These are phyloP conservation scores for Camelus bactrianus DNA, from an alignment of 2,113 vertebrate species.

Conservation along the genomic window DNA sequence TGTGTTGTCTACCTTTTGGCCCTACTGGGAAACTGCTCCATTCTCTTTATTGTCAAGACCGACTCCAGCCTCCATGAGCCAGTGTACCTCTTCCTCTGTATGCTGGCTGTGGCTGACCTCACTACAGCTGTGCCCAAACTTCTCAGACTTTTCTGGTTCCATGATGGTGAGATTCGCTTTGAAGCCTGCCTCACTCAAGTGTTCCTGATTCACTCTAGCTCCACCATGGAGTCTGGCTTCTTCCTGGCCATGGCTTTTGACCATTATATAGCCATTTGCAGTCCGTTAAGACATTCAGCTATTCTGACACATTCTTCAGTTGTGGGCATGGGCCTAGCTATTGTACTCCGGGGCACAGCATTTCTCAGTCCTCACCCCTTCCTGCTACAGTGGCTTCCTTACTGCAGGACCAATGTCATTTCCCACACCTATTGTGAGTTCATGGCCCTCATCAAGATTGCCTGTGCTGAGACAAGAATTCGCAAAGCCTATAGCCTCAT, in stretches of 20 bases:
- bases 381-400: slow-evolving; percentile 68
- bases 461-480: too few species aligned
- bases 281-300: slow-evolving; percentile 72
- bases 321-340: background rate
- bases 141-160: slow-evolving; percentile 73
- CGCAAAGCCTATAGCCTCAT: too few species aligned
- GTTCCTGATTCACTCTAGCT: slow-evolving; percentile 78
- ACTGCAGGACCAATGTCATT: slow-evolving; percentile 66
- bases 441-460: too few species aligned
- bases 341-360: slow-evolving; percentile 47
- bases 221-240: slow-evolving; percentile 77
- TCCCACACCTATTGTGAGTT: too few species aligned
- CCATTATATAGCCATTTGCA: slow-evolving; percentile 64
- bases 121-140: slow-evolving; percentile 72
- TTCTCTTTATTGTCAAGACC: slow-evolving; percentile 76
- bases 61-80: slow-evolving; percentile 77
- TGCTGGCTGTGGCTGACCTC: slow-evolving; percentile 77
- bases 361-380: slow-evolving; percentile 67
- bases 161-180: slow-evolving; percentile 38
- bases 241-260: slow-evolving; percentile 75
- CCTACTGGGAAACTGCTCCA: slow-evolving; percentile 73
- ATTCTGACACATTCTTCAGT: slow-evolving; percentile 62
- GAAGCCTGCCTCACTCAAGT: slow-evolving; percentile 72
- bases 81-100: slow-evolving; percentile 81
- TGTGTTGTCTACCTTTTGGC: slow-evolving; percentile 68